Conservation (phyloP, 92 coral and sea anemone species). For the Actinernus sp. region DNA sequence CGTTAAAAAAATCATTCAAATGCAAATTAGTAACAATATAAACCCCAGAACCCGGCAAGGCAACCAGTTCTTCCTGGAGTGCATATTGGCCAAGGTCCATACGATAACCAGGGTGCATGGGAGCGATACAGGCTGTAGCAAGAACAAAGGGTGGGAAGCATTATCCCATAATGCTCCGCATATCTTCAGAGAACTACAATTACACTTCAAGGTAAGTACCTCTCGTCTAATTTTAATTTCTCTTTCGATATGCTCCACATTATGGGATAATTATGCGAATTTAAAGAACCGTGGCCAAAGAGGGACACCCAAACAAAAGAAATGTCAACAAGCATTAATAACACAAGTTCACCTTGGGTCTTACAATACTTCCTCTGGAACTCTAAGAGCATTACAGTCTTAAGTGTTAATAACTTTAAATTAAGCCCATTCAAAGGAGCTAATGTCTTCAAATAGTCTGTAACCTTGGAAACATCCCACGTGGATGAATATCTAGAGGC, state of each 20-base stretch:
- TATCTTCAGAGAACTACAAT: background rate
- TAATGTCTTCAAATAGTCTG: constrained; percentile 37
- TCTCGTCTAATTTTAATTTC: too few species aligned
- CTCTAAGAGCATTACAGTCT: constrained; percentile 57
- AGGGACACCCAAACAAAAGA: background rate
- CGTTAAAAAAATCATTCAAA: constrained; percentile 6
- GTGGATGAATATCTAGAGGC: constrained; percentile 51
- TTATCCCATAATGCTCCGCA: background rate
- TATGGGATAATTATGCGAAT: constrained; percentile 4
- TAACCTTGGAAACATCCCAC: constrained; percentile 66
- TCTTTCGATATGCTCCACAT: too few species aligned
- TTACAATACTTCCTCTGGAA: constrained; percentile 7
- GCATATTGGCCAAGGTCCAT: constrained; percentile 5
- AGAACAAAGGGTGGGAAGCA: background rate
- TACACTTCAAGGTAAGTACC: too few species aligned
- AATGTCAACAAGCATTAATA: background rate
- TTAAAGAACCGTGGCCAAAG: background rate
- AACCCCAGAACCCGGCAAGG: background rate
- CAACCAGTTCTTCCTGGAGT: constrained; percentile 12
- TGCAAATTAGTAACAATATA: constrained; percentile 11
- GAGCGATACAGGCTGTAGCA: background rate
- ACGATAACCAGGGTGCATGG: background rate
- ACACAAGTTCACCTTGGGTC: background rate
- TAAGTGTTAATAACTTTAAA: constrained; percentile 46
- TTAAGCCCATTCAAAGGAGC: constrained; percentile 56